Conservation (phyloP, 2,888 invertebrate species). For the Caenorhabditis sinica region DNA sequence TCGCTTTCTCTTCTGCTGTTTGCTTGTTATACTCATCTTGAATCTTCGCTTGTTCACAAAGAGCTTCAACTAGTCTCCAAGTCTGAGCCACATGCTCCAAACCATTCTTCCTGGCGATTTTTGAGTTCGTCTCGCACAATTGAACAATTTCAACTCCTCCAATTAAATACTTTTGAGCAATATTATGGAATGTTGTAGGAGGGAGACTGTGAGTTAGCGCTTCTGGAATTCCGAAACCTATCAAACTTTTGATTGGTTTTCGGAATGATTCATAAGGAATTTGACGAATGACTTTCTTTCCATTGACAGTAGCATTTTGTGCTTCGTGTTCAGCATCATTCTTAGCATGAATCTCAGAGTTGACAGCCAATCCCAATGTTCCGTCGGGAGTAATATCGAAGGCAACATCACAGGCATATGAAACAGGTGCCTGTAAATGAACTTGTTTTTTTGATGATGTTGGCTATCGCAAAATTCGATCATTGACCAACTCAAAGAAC, state of each 20-base stretch:
- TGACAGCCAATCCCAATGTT: conserved; percentile 67
- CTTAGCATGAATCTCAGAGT: conserved; percentile 57
- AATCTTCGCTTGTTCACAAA: conserved; percentile 56
- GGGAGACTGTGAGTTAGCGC: conserved; percentile 38
- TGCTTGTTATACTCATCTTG: conserved; percentile 51
- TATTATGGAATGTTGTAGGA: conserved; percentile 46
- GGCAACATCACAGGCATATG: conserved; percentile 71
- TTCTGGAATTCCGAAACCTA: conserved; percentile 60
- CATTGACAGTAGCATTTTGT: neutral
- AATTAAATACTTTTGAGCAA: conserved; percentile 54
- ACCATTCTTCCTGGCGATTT: conserved; percentile 55
- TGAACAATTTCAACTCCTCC: conserved; percentile 39
- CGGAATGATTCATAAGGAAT: conserved; percentile 66
- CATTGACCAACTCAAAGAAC: neutral
- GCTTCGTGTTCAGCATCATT: conserved; percentile 40
- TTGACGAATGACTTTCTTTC: conserved; percentile 42
- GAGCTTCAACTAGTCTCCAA: conserved; percentile 65
- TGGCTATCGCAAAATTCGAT: neutral
- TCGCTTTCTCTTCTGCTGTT: conserved; percentile 28
- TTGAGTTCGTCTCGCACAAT: conserved; percentile 63
- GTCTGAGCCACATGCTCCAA: conserved; percentile 62
- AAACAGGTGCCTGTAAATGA: conserved; percentile 42
- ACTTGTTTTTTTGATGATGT: neutral
- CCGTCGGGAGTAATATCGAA: conserved; percentile 75
- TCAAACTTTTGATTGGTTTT: conserved; percentile 57